Conservation (phyloP, 2,888 invertebrate genomes). For the Teinopalpus imperialis region DNA sequence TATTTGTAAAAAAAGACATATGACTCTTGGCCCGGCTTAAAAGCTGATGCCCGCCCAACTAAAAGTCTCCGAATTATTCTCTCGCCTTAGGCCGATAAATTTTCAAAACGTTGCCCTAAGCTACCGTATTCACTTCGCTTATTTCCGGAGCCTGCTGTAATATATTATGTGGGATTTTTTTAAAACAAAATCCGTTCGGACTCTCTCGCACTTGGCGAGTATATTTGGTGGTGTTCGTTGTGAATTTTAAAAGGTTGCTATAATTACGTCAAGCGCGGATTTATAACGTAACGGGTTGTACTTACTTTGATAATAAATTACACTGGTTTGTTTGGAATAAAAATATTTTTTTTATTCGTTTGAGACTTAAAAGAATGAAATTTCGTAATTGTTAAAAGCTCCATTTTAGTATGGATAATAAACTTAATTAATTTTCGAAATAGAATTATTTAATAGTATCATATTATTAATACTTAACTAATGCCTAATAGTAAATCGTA, state of each 20-base stretch:
- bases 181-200: slow-evolving; percentile 53
- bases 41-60: slow-evolving; percentile 1
- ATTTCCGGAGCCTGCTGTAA: slow-evolving; percentile 45
- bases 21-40: slow-evolving; percentile 6
- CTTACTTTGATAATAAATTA: background rate
- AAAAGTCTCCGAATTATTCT: slow-evolving; percentile 31
- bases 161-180: slow-evolving; percentile 59
- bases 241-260: slow-evolving; percentile 34
- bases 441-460: no score
- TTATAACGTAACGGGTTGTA: slow-evolving; percentile 20
- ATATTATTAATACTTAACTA: no score
- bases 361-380: no score
- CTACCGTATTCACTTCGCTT: slow-evolving; percentile 50
- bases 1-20: background rate
- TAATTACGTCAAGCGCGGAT: slow-evolving; percentile 35
- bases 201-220: slow-evolving; percentile 32
- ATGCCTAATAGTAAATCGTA: no score
- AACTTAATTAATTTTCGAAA: no score
- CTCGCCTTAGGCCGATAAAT: slow-evolving; percentile 42
- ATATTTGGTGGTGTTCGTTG: slow-evolving; percentile 19
- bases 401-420: no score
- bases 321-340: no score
- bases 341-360: no score
- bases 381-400: no score
- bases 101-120: slow-evolving; percentile 49